Base-by-base conservation (phyloP, 2,113 vertebrate species). In the Osmerus mordax region DNA sequence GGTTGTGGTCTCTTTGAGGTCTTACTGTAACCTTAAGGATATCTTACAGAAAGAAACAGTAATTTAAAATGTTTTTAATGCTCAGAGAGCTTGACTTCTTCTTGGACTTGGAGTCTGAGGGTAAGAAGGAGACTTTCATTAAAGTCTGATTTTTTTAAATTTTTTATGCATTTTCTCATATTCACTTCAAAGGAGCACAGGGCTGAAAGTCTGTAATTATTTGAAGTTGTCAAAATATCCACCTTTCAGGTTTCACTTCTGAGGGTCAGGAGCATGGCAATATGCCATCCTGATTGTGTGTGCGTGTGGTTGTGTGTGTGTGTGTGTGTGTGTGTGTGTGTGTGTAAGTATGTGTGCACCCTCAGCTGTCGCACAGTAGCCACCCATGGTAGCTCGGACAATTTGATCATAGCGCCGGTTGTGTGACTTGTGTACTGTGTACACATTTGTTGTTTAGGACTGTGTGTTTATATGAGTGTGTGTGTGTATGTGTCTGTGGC, bases 301-400 rank as follows among this genome's bases (percentile, higher is more conserved):
- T 41, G 69, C n/a, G n/a, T n/a, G n/a, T n/a, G n/a, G n/a, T n/a
- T n/a, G n/a, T n/a, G n/a, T n/a, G n/a, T 25, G 28, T 51, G 32
- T 58, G 29, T 47, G 19, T 41, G 6, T 69, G 16, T 60, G 28
- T 41, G 51, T 59, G 23, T 29, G 21, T 41, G 0, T 51, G 16
- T 47, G n/a, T 65, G 15, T 19, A 29, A 21, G n/a, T 41, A 4
- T 32, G 19, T 52, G 58, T 53, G 19, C n/a, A n/a, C 56, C 19
- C 36, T 59, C 67, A 69, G 28, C 18, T 71, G 23, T 65, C 51
- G 21, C 21, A 52, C 59, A 71, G 58, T 52, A 71, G 59, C 64
- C 9, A 28, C 16, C 59, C 4, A 61, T 1, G 14, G 59, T 23
- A 61, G 23, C 56, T 52, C 15, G 47, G 58, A 51, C 11, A 14